phyloP scores from a whole-genome alignment of 2,888 invertebrate genomes.

The Labia minor region DNA sequence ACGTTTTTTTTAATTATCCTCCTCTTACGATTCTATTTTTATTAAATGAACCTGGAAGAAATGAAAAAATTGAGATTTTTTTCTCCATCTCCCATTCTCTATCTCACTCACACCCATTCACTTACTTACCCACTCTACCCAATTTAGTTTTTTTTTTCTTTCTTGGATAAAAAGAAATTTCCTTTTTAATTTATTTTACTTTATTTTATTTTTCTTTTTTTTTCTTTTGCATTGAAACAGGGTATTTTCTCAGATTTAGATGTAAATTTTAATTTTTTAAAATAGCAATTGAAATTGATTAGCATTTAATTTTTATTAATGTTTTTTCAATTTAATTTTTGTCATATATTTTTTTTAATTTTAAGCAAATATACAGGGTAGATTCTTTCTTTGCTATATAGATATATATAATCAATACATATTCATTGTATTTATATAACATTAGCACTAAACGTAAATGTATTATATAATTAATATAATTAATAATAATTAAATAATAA shows the following conservation, averaged over 20 bases:
- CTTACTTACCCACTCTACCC: too few species aligned
- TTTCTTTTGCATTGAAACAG: neutral
- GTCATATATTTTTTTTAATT: too few species aligned
- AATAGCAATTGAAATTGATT: neutral
- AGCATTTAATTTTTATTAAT: neutral
- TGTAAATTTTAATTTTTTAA: neutral
- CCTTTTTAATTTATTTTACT: neutral
- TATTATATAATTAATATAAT: neutral
- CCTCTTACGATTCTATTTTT: neutral
- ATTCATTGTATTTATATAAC: neutral
- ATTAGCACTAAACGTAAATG: neutral
- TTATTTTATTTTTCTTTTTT: neutral
- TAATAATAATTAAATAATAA: neutral
- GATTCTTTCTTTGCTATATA: neutral
- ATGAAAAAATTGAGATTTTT: neutral
- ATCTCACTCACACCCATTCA: too few species aligned
- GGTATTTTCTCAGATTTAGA: neutral
- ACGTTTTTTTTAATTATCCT: neutral
- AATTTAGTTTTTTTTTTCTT: neutral
- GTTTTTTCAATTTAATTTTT: too few species aligned
- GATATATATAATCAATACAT: neutral
- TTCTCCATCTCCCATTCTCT: neutral
- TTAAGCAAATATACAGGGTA: neutral
- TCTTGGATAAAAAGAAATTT: neutral
- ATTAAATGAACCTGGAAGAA: neutral